Evolutionary conservation across 2,113 vertebrate species (phyloP).

Genomic region (Heloderma charlesbogerti): DNA sequence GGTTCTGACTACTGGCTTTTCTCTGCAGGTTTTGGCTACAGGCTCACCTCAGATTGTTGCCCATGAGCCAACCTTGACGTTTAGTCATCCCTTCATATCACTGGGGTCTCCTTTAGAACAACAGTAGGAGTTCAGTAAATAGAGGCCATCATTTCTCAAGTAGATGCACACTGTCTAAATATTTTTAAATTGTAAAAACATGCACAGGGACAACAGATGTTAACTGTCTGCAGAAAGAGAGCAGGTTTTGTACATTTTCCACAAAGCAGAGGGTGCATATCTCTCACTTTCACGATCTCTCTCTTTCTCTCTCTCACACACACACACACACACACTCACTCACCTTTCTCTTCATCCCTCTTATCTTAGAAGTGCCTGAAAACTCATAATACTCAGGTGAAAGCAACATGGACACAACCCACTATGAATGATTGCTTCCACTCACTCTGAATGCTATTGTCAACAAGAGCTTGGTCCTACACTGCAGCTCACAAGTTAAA

Average conservation of each 20-base stretch:
- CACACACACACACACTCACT: not conserved
- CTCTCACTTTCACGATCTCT: too few species aligned
- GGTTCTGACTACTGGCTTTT: too few species aligned
- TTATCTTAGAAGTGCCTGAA: not conserved
- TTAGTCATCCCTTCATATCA: too few species aligned
- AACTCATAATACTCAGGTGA: conserved; percentile 45
- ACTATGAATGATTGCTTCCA: conserved; percentile 5
- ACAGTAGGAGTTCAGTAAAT: not conserved
- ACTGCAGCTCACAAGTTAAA: not conserved
- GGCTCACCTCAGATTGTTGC: too few species aligned
- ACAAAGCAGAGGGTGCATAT: too few species aligned
- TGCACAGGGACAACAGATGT: not conserved
- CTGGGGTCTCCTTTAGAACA: not conserved
- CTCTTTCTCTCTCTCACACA: not conserved
- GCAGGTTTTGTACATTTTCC: not conserved
- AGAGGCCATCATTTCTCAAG: not conserved
- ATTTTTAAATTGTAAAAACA: not conserved
- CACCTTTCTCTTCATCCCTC: not conserved
- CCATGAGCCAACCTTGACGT: too few species aligned
- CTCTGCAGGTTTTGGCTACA: too few species aligned
- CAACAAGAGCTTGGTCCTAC: not conserved
- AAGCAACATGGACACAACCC: conserved; percentile 55
- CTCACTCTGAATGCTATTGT: not conserved
- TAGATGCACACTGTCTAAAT: not conserved
- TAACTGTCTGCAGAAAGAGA: not conserved